Evolutionary conservation across 2,797 vertebrate species (phyloP), one percentile per base, ranked within the genome.

Genomic region (Choloepus didactylus): DNA sequence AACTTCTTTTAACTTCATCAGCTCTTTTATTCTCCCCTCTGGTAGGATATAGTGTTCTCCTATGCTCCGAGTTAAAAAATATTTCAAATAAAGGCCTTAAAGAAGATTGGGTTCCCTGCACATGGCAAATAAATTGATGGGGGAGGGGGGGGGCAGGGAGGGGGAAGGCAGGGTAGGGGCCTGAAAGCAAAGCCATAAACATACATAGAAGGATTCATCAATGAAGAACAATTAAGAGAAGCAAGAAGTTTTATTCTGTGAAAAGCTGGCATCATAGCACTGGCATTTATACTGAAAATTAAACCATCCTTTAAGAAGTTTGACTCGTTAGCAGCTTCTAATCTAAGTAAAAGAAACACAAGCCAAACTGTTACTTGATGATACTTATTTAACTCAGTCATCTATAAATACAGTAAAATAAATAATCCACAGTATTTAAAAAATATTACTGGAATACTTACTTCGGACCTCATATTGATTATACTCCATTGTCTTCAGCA

Each of bases 391-490:
- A 62, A 77, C 8, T 41, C n/a, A 62, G 60, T 54, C 69, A 64
- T 10, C 25, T 75, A 27, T 51, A 27, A 79, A 75, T 41, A 89
- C 0, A 49, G 21, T 25, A 70, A 82, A 44, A 69, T 76, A 56
- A 88, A 38, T 21, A 46, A 5, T 31, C 2, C 0, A 4, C 2
- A 38, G 51, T 0, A 46, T n/a, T 87, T 16, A 70, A 70, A 72
- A 29, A 49, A 44, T 66, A 29, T 11, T 31, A 35, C 9, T 1
- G 12, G 79, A 5, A 18, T 66, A 98, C 99, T 99, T 97, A 99
- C 99, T 99, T 94, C 99, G 98, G 96, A 99, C 99, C 98, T 99
- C 99, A 97, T 99, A 99, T 90, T 99, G 99, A 96, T 99, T 99
- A 96, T 99, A 99, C 97, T 99, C 99, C 97, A 99, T 99, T 18